Evolutionary conservation across 1,140 invertebrate genomes (phyloP).

Genomic region (Sycophila sp.): DNA sequence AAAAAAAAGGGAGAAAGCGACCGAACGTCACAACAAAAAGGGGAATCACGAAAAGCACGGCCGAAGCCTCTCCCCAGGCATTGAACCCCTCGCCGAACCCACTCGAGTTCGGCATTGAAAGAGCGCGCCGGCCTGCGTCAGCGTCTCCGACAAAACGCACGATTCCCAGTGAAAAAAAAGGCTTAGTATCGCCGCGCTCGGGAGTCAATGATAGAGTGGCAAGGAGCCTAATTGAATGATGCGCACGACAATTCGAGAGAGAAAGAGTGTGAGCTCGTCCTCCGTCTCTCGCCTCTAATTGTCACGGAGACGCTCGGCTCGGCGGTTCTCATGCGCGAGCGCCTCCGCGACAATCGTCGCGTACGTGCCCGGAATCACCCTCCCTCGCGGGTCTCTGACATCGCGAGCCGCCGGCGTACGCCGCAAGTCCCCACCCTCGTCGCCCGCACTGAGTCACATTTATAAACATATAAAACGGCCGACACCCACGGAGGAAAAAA

Average conservation of each 20-base stretch:
- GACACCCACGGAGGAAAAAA: constrained; percentile 6
- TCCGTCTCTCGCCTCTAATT: constrained; percentile 5
- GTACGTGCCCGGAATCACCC: constrained; percentile 10
- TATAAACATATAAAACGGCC: constrained; percentile 20
- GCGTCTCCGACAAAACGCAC: too few species aligned
- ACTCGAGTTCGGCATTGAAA: too few species aligned
- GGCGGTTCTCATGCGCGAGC: not conserved
- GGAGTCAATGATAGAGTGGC: not conserved
- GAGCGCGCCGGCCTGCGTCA: too few species aligned
- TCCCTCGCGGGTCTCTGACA: not conserved
- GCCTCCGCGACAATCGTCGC: not conserved
- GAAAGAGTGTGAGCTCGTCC: not conserved
- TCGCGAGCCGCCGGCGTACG: not conserved
- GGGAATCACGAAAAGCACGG: too few species aligned
- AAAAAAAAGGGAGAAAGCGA: too few species aligned
- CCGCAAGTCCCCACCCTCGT: not conserved
- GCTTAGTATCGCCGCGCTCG: too few species aligned
- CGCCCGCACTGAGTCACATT: constrained; percentile 25
- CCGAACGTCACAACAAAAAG: too few species aligned
- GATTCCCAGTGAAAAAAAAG: not conserved
- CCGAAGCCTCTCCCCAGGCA: too few species aligned
- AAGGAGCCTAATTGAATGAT: constrained; percentile 14
- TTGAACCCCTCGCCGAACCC: too few species aligned
- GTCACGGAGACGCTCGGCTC: not conserved
- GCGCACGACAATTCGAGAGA: not conserved